Evolutionary conservation across 2,888 invertebrate genomes (phyloP).

Genomic region (Chirona hameri): DNA sequence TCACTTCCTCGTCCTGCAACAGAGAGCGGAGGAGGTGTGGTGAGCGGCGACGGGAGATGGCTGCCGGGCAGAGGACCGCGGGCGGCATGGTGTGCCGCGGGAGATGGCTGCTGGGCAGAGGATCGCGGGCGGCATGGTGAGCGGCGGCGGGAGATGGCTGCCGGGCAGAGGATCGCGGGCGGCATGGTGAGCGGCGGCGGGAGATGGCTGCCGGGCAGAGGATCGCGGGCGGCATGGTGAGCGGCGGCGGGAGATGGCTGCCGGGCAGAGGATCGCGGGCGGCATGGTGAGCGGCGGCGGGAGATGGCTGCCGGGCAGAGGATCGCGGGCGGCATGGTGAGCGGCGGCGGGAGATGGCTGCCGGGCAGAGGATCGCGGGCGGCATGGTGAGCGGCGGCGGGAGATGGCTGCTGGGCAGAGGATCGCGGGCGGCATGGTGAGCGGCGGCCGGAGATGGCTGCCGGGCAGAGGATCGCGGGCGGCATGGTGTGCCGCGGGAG

Average conservation of each 20-base stretch:
- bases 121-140: not conserved
- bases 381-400: not conserved
- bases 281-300: not conserved
- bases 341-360: not conserved
- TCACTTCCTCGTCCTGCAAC: slow-evolving; percentile 38
- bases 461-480: not conserved
- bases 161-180: not conserved
- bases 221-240: not conserved
- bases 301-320: not conserved
- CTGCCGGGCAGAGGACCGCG: not conserved
- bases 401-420: not conserved
- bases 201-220: not conserved
- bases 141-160: not conserved
- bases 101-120: not conserved
- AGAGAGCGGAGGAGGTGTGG: slow-evolving; percentile 10
- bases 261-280: not conserved
- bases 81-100: not conserved
- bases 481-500: not conserved
- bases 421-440: not conserved
- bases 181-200: not conserved
- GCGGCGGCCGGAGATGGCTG: not conserved
- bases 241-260: not conserved
- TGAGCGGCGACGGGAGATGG: not conserved
- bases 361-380: not conserved
- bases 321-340: not conserved